Percentiles rank a stretch among this genome's conserved stretches.
phyloP scores from a whole-genome alignment of 64 coral and sea anemone species.

The Pocillopora damicornis region DNA sequence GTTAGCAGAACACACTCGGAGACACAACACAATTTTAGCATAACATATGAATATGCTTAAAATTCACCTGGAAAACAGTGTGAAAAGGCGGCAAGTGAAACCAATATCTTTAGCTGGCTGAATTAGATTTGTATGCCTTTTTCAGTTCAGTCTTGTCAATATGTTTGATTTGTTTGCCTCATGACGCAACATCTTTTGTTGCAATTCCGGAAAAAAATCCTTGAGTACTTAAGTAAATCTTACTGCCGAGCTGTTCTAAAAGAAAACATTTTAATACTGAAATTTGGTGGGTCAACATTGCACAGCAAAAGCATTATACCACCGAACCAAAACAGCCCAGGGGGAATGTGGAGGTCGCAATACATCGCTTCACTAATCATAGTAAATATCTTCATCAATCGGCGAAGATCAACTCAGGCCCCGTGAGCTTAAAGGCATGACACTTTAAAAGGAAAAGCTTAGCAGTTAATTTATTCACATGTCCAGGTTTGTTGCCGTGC shows the following conservation, averaged over 20 bases:
- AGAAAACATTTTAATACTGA: background rate
- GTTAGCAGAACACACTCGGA: background rate
- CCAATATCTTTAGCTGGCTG: background rate
- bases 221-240: constrained; percentile 44
- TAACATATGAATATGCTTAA: background rate
- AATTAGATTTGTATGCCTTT: constrained; percentile 33
- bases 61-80: background rate
- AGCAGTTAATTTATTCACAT: constrained; percentile 36
- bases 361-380: background rate
- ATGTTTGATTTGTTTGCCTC: constrained; percentile 33
- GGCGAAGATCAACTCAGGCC: constrained; percentile 12
- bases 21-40: background rate
- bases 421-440: constrained; percentile 7
- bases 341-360: too few relatives aligned
- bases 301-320: background rate
- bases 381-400: background rate
- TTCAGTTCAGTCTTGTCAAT: constrained; percentile 31
- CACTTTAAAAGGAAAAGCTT: constrained; percentile 17
- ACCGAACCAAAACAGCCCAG: too few relatives aligned
- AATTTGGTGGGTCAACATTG: background rate
- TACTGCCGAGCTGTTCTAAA: background rate
- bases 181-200: constrained; percentile 41
- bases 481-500: constrained; percentile 22
- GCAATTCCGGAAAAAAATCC: constrained; percentile 31
- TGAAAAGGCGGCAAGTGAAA: background rate